Evolutionary conservation across 2,888 invertebrate genomes (phyloP).

Genomic region (Cataglyphis rosenhaueri): DNA sequence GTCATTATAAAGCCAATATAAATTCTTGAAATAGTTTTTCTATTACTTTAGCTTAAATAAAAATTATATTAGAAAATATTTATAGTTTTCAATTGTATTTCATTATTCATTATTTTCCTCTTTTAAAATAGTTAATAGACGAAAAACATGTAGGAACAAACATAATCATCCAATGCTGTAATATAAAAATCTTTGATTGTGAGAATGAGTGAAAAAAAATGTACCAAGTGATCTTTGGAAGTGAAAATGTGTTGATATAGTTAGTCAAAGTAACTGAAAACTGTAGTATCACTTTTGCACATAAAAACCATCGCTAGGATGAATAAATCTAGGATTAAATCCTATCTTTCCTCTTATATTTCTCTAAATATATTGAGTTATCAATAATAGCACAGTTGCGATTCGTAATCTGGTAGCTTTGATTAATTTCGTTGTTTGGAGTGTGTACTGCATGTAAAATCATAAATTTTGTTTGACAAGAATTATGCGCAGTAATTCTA

Average conservation of each 20-base stretch:
- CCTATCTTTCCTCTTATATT: slow-evolving; percentile 22
- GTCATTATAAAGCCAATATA: slow-evolving; percentile 36
- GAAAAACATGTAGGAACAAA: slow-evolving; percentile 25
- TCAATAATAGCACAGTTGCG: slow-evolving; percentile 5
- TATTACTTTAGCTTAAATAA: slow-evolving; percentile 11
- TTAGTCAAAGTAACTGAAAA: slow-evolving; percentile 48
- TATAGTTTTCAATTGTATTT: slow-evolving; percentile 24
- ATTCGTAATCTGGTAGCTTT: slow-evolving; percentile 21
- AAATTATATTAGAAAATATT: slow-evolving; percentile 23
- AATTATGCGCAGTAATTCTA: slow-evolving; percentile 55
- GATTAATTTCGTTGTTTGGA: slow-evolving; percentile 67
- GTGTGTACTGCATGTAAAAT: slow-evolving; percentile 55
- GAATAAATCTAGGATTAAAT: slow-evolving; percentile 4
- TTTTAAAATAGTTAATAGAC: slow-evolving; percentile 8
- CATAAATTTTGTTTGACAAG: slow-evolving; percentile 52
- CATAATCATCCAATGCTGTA: neutral
- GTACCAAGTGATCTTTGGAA: neutral
- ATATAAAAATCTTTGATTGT: slow-evolving; percentile 33
- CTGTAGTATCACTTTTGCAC: slow-evolving; percentile 46
- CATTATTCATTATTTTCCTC: slow-evolving; percentile 6
- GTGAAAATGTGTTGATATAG: slow-evolving; percentile 14
- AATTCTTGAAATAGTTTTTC: slow-evolving; percentile 11
- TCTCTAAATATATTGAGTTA: slow-evolving; percentile 31
- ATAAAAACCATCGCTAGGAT: slow-evolving; percentile 27
- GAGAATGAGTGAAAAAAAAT: slow-evolving; percentile 34